A percentile compares a stretch with the other conserved stretches of the same genome.
These are phyloP conservation scores for Eriosoma lanigerum DNA, from an alignment of 1,140 invertebrate species.

Conservation along the genomic window DNA sequence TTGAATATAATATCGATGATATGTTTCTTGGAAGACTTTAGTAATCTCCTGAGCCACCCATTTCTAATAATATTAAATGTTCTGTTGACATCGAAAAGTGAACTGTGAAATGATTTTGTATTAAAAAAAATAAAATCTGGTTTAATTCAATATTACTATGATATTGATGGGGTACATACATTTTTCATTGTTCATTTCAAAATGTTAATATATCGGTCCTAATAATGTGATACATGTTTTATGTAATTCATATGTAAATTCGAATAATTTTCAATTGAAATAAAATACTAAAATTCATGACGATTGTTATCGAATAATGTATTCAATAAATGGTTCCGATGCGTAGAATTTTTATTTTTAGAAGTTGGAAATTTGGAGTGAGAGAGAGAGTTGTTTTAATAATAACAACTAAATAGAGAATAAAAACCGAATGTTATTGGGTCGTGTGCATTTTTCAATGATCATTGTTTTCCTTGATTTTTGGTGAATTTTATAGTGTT, in stretches of 20 bases:
- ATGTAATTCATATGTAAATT: neutral
- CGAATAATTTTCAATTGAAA: neutral
- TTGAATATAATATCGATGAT: no score
- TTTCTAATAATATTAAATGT: no score
- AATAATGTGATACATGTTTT: neutral
- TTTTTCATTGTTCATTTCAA: neutral
- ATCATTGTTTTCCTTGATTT: slow-evolving; percentile 3
- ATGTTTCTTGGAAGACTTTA: no score
- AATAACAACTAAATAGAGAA: slow-evolving; percentile 12
- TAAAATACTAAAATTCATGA: neutral
- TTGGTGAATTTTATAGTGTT: no score
- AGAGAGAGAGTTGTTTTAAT: neutral
- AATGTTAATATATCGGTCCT: neutral
- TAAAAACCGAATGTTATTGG: slow-evolving; percentile 9
- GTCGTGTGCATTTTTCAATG: neutral
- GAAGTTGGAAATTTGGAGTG: neutral
- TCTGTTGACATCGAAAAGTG: no score
- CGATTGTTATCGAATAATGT: neutral
- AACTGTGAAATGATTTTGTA: no score
- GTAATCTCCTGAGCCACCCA: no score
- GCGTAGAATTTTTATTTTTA: neutral
- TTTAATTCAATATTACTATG: no score
- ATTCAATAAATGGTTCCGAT: neutral
- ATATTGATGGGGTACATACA: no score
- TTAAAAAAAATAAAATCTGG: no score